A percentile compares a stretch with the other conserved stretches of the same genome.
phyloP scores from a whole-genome alignment of 1,140 invertebrate genomes.

The Drosophila albomicans region DNA sequence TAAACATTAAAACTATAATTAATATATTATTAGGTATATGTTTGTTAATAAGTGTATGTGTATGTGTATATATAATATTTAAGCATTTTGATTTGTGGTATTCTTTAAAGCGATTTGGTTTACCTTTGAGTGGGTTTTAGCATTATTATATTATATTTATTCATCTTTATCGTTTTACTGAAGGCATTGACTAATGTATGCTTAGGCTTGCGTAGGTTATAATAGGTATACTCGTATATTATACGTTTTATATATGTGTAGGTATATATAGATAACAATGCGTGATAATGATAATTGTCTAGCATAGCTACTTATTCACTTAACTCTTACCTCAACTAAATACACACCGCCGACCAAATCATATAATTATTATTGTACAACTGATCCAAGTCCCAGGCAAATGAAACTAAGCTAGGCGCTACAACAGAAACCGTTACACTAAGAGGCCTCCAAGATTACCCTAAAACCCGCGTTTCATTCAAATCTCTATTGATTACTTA shows the following conservation, averaged over 20 bases:
- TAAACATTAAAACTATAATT: slow-evolving; percentile 9
- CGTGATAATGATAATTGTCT: slow-evolving; percentile 57
- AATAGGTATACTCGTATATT: slow-evolving; percentile 40
- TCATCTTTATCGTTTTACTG: slow-evolving; percentile 14
- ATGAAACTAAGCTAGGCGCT: slow-evolving; percentile 67
- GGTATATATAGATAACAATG: slow-evolving; percentile 59
- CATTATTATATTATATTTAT: slow-evolving; percentile 6
- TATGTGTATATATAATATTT: slow-evolving; percentile 41
- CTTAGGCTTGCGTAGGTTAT: slow-evolving; percentile 30
- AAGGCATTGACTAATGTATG: slow-evolving; percentile 44
- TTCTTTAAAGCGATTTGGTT: slow-evolving; percentile 73
- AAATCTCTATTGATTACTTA: slow-evolving; percentile 49
- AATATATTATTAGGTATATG: slow-evolving; percentile 20
- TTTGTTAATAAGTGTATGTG: slow-evolving; percentile 20
- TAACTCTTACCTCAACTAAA: slow-evolving; percentile 39
- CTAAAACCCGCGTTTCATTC: slow-evolving; percentile 71
- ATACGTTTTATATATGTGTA: neutral
- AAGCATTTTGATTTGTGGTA: slow-evolving; percentile 77
- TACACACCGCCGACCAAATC: slow-evolving; percentile 26
- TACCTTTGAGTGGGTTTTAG: slow-evolving; percentile 48
- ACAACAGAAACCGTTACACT: slow-evolving; percentile 82
- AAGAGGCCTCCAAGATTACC: slow-evolving; percentile 74
- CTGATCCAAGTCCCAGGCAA: slow-evolving; percentile 52
- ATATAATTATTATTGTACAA: slow-evolving; percentile 30
- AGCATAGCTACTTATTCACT: slow-evolving; percentile 62